These are phyloP conservation scores for Butorides virescens DNA, from an alignment of 2,113 vertebrate species.

Conservation along the genomic window DNA sequence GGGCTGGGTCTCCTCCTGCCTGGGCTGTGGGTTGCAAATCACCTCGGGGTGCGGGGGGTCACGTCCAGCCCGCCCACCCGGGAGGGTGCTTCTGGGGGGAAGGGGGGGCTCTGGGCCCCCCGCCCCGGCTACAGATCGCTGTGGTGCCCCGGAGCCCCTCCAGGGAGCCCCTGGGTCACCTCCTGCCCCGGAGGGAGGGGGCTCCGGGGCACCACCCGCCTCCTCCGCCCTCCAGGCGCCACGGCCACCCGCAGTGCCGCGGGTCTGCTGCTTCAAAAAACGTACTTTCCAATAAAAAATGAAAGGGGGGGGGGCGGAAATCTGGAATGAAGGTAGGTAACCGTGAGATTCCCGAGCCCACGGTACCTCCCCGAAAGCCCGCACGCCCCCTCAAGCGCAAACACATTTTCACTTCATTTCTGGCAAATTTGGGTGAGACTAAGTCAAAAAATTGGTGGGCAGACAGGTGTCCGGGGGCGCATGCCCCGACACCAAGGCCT, in stretches of 20 bases:
- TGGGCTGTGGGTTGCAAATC: neutral
- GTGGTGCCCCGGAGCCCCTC: neutral
- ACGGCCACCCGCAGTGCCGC: neutral
- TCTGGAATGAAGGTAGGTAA: neutral
- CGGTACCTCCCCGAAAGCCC: neutral
- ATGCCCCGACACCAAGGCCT: neutral
- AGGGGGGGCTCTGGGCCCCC: neutral
- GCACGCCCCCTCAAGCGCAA: neutral
- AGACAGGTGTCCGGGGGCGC: rapidly evolving
- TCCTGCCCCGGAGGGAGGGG: too few relatives aligned
- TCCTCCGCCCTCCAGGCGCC: rapidly evolving
- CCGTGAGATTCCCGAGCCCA: neutral
- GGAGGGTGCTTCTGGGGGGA: neutral
- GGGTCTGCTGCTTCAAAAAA: neutral
- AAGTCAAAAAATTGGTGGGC: neutral
- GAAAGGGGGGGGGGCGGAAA: too few relatives aligned
- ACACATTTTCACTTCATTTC: neutral
- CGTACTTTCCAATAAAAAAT: neutral
- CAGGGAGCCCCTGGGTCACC: neutral
- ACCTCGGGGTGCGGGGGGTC: neutral
- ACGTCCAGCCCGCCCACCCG: too few relatives aligned
- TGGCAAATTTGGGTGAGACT: neutral
- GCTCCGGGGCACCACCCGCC: rapidly evolving
- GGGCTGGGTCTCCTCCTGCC: too few relatives aligned
- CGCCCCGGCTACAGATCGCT: rapidly evolving